phyloP scores from a whole-genome alignment of 2,113 vertebrate genomes.

The Promerops cafer region DNA sequence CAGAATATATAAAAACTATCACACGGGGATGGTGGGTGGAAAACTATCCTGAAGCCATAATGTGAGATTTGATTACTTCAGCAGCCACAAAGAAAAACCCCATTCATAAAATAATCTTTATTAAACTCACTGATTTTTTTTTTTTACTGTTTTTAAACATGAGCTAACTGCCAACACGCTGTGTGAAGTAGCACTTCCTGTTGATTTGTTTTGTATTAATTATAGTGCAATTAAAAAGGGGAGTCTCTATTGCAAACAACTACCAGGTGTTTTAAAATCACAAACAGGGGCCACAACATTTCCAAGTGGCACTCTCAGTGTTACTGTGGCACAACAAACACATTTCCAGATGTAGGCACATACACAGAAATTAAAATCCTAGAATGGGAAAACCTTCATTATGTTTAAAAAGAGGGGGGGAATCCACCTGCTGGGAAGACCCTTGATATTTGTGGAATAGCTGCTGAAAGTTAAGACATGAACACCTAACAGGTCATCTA shows the following conservation, averaged over 20 bases:
- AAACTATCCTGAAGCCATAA: neutral
- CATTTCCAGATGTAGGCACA: neutral
- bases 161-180: neutral
- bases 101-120: neutral
- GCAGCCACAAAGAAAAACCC: neutral
- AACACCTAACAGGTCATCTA: slow-evolving; percentile 5
- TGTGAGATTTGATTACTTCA: slow-evolving; percentile 7
- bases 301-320: neutral
- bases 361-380: neutral
- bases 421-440: neutral
- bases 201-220: slow-evolving; percentile 39
- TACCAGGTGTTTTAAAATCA: neutral
- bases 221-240: neutral
- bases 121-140: neutral
- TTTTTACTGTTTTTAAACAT: neutral
- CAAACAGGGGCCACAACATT: neutral
- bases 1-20: neutral
- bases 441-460: neutral
- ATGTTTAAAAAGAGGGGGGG: neutral
- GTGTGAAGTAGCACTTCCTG: neutral
- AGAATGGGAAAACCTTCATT: neutral
- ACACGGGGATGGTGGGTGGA: neutral
- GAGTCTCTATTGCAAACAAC: neutral
- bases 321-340: neutral
- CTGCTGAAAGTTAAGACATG: neutral